Base-by-base conservation (phyloP, 1,140 invertebrate species). In the Neocloeon triangulifer region DNA sequence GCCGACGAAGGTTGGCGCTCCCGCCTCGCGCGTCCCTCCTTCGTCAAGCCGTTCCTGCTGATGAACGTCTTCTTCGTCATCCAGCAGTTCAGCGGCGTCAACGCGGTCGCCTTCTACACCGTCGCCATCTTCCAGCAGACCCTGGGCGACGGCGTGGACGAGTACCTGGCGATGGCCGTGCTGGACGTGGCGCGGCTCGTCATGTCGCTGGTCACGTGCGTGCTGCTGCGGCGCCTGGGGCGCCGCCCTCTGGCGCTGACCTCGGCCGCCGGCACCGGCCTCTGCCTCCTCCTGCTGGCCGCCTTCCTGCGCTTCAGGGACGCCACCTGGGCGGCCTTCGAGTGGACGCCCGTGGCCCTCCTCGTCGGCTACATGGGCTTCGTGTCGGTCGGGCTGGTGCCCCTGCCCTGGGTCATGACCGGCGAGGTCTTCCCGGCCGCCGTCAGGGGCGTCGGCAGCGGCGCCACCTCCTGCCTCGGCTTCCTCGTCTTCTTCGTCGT, bases 81-180 rank as follows among this genome's bases (percentile, higher is more conserved):
- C 0, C 56, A 57, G 33, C 69, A 73, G 38, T 66, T 68, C 35
- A 58, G 62, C 8, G 70, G 70, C 0, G 53, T 67, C 0, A 72
- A 78, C 44, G 70, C 69, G 1, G 56, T 80, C 2, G 65, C 65
- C 26, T 80, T 75, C 47, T 79, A 78, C 45, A 66, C 71, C 1
- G 68, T 75, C 13, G 53, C 60, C 19, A 69, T 68, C 45, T 54
- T 41, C 3, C 17, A 37, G 6, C 17, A 17, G 6, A 21, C 17
- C 18, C n/a, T n/a, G n/a, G 30, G n/a, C 2, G 59, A 54, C 3
- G 48, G 50, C 13, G 48, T 60, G 0, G 39, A 74, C 39, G 61
- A 63, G 20, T 66, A 68, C 36, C 34, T 62, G 17, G 62, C 59
- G 0, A 69, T 70, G 38, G 51, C 76, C 8, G 49, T 72, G 4